Evolutionary conservation across 2,888 invertebrate species (phyloP), one percentile per base, ranked within the genome.

Genomic region (Rotaria socialis): DNA sequence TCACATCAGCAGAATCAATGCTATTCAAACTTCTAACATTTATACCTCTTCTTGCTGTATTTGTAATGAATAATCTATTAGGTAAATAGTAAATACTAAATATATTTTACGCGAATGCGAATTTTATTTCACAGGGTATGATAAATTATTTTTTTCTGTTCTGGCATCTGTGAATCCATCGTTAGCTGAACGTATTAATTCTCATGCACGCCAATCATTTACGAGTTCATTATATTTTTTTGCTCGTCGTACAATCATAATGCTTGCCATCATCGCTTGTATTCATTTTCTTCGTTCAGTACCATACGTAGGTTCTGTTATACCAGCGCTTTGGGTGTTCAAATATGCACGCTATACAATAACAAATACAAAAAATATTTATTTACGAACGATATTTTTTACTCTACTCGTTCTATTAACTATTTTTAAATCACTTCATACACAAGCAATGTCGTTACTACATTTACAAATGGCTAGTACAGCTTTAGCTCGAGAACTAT

Each of bases 291-390:
- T 80, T n/a, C 80, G 80, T 47, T 43, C 80, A 24, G n/a, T n/a
- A 43, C 47, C 80, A n/a, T 47, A 47, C 47, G 1, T 80, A 10
- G 80, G 80, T 47, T 47, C 5, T 24, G 11, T 80, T n/a, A 14
- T 80, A 22, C 80, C 80, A 80, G 80, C 80, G 24, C n/a, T 80
- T 47, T 80, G 80, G 80, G 43, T 80, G 11, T 47, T 80, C n/a
- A 43, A 80, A 47, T 80, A 80, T n/a, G 80, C 47, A n/a, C 80
- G 80, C 24, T 47, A 80, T 80, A 80, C 80, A 22, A 80, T 80
- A n/a, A 47, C n/a, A 43, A 80, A 80, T 80, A 80, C 80, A 47
- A 80, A 80, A 80, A n/a, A 47, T 80, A 16, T 80, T 24, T 80
- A 43, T 47, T 43, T 80, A n/a, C 80, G 80, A 24, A 10, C 47